Evolutionary conservation across 2,888 invertebrate genomes (phyloP).

Genomic region (Steinernema hermaphroditum): DNA sequence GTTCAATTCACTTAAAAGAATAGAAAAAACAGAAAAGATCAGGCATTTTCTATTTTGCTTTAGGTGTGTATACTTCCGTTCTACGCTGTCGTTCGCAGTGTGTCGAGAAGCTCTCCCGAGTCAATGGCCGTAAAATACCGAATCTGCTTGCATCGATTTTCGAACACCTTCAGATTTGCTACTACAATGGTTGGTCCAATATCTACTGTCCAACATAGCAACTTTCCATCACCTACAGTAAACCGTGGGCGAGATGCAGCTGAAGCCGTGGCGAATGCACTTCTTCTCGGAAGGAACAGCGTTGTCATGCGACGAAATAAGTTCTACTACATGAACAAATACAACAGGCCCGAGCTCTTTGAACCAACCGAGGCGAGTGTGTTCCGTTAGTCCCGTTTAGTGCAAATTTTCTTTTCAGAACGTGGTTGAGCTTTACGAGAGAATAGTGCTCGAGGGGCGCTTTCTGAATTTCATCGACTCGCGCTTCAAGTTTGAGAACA

Average conservation of each 20-base stretch:
- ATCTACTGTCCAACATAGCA: background rate
- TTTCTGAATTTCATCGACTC: constrained; percentile 57
- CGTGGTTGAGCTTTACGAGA: constrained; percentile 45
- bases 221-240: constrained; percentile 45
- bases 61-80: constrained; percentile 50
- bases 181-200: constrained; percentile 55
- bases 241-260: constrained; percentile 59
- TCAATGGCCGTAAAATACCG: constrained; percentile 59
- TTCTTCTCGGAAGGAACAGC: constrained; percentile 55
- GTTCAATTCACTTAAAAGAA: constrained; percentile 9
- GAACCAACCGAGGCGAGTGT: constrained; percentile 41
- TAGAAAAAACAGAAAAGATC: constrained; percentile 28
- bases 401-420: constrained; percentile 38
- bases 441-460: constrained; percentile 45
- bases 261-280: constrained; percentile 57
- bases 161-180: constrained; percentile 62
- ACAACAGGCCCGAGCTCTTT: constrained; percentile 49
- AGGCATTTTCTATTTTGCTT: too few species aligned
- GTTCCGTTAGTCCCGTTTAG: background rate
- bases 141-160: constrained; percentile 55
- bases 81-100: constrained; percentile 56
- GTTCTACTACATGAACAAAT: constrained; percentile 52
- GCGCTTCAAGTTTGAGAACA: constrained; percentile 49
- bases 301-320: constrained; percentile 60
- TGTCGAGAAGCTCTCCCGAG: constrained; percentile 44